Base-by-base conservation (phyloP, 2,113 vertebrate genomes). In the Struthidea cinerea region DNA sequence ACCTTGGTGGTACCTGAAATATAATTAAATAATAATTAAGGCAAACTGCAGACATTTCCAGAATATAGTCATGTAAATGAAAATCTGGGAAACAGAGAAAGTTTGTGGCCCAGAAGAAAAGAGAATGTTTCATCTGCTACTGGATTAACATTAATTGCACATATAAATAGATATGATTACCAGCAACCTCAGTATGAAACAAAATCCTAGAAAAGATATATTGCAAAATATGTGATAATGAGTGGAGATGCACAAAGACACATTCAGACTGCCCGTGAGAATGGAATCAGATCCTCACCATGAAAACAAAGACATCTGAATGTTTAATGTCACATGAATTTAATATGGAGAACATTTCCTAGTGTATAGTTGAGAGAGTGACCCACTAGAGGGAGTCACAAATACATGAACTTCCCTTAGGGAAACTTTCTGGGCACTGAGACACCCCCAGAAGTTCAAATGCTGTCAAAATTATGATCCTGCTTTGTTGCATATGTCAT, bases 1-100 rank as follows among this genome's bases (percentile, higher is more conserved):
- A 99, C 99, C 84, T 99, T 99, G 26, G 98, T 98, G 57, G 98
- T 98, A 95, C 99, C 99, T 99, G 96, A 37, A 93, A 97, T 60
- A 78, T 2, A 87, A 89, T 89, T n/a, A 88, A 87, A 47, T 28
- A 46, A 71, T 30, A 84, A 75, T 73, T 59, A 63, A 68, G 61
- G 32, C 22, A 32, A 69, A 41, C 4, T 50, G 37, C 61, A 87
- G 46, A 60, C 17, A 52, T 61, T 63, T 89, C 49, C 52, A 42
- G 22, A 87, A 81, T 33, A 49, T 1, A 75, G 12, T 49, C 5
- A 65, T 11, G 6, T 16, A 46, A 79, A 74, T 32, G 10, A 41
- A 89, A 75, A 13, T 53, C 33, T 28, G 50, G 35, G 39, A 82
- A 95, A 52, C 2, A 55, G 44, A 92, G 73, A 17, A 81, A 16